Conservation (phyloP, 2,888 invertebrate genomes). For the Melinopterus prodromus region DNA sequence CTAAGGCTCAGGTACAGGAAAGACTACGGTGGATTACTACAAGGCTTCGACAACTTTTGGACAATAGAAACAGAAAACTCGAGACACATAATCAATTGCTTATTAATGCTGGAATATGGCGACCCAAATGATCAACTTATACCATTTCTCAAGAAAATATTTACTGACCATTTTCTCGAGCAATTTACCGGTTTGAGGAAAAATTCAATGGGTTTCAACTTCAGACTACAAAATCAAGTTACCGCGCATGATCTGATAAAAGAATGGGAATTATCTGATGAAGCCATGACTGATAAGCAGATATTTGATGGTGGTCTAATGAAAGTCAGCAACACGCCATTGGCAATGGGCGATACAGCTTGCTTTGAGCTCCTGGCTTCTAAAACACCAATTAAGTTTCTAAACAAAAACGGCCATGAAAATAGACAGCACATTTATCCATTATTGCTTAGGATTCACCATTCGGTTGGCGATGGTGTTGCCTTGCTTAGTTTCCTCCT, state of each 20-base stretch:
- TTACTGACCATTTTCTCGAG: slow-evolving; percentile 17
- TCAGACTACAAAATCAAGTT: slow-evolving; percentile 25
- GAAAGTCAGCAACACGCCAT: slow-evolving; percentile 19
- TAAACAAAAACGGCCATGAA: neutral
- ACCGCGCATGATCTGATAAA: slow-evolving; percentile 22
- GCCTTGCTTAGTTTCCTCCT: slow-evolving; percentile 28
- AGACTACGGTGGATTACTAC: slow-evolving; percentile 29
- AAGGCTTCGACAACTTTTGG: slow-evolving; percentile 32
- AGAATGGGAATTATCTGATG: slow-evolving; percentile 19
- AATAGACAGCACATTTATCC: slow-evolving; percentile 14
- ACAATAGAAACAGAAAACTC: slow-evolving; percentile 27
- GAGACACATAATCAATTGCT: slow-evolving; percentile 30
- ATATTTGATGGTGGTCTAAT: slow-evolving; percentile 28
- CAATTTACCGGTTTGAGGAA: slow-evolving; percentile 26
- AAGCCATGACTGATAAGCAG: slow-evolving; percentile 17
- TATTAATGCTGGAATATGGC: slow-evolving; percentile 29
- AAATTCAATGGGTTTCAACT: slow-evolving; percentile 26
- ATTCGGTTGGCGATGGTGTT: slow-evolving; percentile 31
- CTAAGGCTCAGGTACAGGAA: slow-evolving; percentile 28
- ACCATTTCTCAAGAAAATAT: slow-evolving; percentile 16
- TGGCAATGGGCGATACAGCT: slow-evolving; percentile 27
- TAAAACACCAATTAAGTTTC: slow-evolving; percentile 26
- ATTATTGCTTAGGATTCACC: slow-evolving; percentile 30
- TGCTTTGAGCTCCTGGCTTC: slow-evolving; percentile 31
- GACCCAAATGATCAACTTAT: slow-evolving; percentile 26